Evolutionary conservation across 1,140 invertebrate species (phyloP).

Genomic region (Caenorhabditis brenneri): DNA sequence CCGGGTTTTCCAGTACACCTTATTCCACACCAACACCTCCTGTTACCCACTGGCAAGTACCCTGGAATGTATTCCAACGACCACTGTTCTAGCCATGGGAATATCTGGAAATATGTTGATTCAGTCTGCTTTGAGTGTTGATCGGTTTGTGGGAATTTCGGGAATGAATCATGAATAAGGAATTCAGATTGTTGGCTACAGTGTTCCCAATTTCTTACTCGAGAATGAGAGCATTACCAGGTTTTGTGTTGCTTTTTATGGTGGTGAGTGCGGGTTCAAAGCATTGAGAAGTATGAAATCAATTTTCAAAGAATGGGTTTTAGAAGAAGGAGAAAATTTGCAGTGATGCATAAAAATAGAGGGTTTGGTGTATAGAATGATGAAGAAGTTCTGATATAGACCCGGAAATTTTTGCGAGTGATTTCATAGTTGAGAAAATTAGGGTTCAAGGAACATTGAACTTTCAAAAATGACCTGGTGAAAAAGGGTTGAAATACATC

Average conservation of each 20-base stretch:
- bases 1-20: not conserved
- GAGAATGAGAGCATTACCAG: not conserved
- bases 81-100: conserved; percentile 20
- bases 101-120: conserved; percentile 19
- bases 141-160: not conserved
- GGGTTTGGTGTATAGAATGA: not conserved
- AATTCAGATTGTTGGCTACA: not conserved
- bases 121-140: not conserved
- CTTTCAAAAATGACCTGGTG: too few species aligned
- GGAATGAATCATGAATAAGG: too few species aligned
- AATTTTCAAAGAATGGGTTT: too few species aligned
- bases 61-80: conserved; percentile 8
- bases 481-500: too few species aligned
- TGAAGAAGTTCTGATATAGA: not conserved
- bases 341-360: not conserved
- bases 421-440: too few species aligned
- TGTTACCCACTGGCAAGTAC: conserved; percentile 16
- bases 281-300: not conserved
- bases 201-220: not conserved
- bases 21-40: not conserved
- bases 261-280: not conserved
- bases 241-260: not conserved
- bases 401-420: not conserved
- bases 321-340: too few species aligned
- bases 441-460: too few species aligned